Evolutionary conservation across 1,140 invertebrate species (phyloP).

Genomic region (Rhizoglyphus robini): DNA sequence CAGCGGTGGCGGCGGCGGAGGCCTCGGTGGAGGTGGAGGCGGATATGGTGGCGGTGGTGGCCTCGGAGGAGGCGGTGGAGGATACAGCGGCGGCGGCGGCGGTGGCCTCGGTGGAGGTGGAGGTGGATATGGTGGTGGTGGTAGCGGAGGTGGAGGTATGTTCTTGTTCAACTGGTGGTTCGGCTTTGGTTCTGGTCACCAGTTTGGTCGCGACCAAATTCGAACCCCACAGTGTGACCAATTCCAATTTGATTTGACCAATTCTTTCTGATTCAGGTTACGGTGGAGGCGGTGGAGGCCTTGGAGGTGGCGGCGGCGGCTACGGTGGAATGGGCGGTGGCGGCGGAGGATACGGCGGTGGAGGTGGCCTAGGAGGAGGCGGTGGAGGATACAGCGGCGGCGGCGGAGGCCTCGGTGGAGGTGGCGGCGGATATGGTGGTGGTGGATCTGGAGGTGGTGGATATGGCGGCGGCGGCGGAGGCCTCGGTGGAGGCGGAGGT

Average conservation of each 20-base stretch:
- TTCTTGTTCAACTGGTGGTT: neutral
- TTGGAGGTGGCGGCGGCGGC: too few relatives aligned
- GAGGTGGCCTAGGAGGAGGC: neutral
- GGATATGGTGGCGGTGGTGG: neutral
- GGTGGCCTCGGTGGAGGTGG: neutral
- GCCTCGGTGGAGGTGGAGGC: too few relatives aligned
- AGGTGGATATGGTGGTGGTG: neutral
- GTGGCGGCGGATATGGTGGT: conserved; percentile 1
- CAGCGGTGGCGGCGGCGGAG: neutral
- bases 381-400: neutral
- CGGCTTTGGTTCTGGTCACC: neutral
- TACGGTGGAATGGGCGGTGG: neutral
- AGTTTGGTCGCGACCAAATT: neutral
- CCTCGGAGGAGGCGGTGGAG: neutral
- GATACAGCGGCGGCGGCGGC: neutral
- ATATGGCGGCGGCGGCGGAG: neutral
- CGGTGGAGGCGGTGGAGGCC: neutral
- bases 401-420: neutral
- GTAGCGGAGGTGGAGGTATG: neutral
- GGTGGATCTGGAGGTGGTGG: neutral
- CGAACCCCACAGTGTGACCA: too few relatives aligned
- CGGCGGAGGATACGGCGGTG: conserved; percentile 1
- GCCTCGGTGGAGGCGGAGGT: neutral
- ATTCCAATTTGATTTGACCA: too few relatives aligned
- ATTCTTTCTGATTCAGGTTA: neutral